Evolutionary conservation across 2,113 vertebrate species (phyloP).

Genomic region (Axis porcinus): DNA sequence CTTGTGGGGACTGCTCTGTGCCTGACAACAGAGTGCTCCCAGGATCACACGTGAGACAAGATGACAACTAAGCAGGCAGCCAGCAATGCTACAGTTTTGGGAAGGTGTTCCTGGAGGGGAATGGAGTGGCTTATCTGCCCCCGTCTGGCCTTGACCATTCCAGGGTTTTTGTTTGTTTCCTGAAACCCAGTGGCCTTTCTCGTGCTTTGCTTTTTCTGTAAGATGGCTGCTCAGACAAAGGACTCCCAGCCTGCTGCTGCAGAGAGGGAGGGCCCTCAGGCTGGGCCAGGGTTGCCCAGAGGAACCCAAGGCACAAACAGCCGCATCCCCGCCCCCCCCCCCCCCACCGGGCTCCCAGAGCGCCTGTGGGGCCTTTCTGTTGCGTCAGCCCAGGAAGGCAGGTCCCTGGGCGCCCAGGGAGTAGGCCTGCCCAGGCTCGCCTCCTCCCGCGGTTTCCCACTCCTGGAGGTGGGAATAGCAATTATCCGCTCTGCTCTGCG

Average conservation of each 20-base stretch:
- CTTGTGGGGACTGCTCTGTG: no score
- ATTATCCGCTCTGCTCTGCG: background rate
- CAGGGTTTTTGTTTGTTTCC: background rate
- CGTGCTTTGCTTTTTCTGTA: background rate
- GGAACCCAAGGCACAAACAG: background rate
- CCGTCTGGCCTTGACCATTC: accelerated
- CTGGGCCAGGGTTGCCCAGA: background rate
- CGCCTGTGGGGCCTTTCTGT: background rate
- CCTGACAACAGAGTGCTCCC: background rate
- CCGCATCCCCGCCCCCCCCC: accelerated
- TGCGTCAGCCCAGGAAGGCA: background rate
- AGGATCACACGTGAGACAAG: background rate
- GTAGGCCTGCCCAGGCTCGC: background rate
- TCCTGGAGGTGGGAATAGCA: background rate
- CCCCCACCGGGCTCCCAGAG: background rate
- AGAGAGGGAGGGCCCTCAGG: background rate
- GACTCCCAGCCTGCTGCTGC: background rate
- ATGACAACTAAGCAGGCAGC: no score
- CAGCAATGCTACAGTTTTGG: accelerated
- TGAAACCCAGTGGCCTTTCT: background rate
- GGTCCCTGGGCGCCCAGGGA: background rate
- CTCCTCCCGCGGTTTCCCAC: background rate
- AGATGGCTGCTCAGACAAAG: background rate
- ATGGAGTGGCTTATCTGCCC: no score
- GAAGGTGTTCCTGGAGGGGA: background rate